Evolutionary conservation across 2,113 vertebrate species (phyloP).

Genomic region (Hippopotamus amphibius): DNA sequence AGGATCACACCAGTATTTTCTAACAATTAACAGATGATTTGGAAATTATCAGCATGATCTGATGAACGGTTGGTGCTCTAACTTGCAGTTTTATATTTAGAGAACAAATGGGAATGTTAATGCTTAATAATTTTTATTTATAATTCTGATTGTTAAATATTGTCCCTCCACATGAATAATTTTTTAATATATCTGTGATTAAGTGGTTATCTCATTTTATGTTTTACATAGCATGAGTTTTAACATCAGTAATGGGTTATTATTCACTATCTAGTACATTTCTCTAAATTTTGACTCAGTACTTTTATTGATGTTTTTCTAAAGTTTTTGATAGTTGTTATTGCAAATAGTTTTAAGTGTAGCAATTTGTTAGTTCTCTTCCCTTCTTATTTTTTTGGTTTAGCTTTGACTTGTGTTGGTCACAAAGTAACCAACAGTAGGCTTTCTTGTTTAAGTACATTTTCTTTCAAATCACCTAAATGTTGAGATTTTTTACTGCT

Average conservation of each 20-base stretch:
- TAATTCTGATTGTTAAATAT: not conserved
- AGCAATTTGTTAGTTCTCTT: not conserved
- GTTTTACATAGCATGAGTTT: not conserved
- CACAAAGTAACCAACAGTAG: not conserved
- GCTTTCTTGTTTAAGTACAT: constrained; percentile 1
- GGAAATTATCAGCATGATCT: not conserved
- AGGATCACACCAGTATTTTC: constrained; percentile 16
- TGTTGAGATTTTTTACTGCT: not conserved
- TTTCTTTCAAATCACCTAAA: not conserved
- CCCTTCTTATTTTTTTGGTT: not conserved
- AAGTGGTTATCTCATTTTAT: not conserved
- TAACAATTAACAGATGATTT: not conserved
- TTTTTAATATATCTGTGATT: not conserved
- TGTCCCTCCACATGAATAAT: not conserved
- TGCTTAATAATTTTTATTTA: not conserved
- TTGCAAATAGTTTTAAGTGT: not conserved
- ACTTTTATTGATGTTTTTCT: not conserved
- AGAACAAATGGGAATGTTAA: not conserved
- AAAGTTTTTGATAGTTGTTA: not conserved
- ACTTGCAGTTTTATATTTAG: constrained; percentile 33
- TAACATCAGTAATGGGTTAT: not conserved
- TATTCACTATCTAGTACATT: not conserved
- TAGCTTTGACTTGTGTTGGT: constrained; percentile 12
- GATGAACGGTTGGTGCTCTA: not conserved
- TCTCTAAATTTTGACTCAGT: not conserved